phyloP scores from a whole-genome alignment of 2,113 vertebrate genomes.

The Hyaena hyaena region DNA sequence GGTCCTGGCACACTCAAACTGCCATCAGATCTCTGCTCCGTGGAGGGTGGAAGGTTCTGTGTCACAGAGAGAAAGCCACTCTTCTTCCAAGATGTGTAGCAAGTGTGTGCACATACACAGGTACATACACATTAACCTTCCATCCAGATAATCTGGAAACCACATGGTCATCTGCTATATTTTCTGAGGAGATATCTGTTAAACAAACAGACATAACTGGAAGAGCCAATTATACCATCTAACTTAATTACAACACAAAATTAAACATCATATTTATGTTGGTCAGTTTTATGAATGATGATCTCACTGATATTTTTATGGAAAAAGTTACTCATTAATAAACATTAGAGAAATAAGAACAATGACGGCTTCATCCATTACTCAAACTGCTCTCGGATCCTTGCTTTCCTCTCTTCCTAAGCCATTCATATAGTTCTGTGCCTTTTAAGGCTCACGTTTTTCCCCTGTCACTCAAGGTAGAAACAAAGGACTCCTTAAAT shows the following conservation, averaged over 20 bases:
- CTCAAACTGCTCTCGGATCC: constrained; percentile 25
- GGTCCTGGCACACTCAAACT: not conserved
- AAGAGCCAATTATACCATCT: not conserved
- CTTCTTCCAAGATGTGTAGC: not conserved
- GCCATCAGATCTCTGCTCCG: not conserved
- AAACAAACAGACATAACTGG: not conserved
- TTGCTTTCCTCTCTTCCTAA: constrained; percentile 44
- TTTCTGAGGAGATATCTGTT: constrained; percentile 37
- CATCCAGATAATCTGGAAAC: not conserved
- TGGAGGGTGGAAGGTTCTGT: not conserved
- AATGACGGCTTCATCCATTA: constrained; percentile 29
- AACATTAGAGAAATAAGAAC: not conserved
- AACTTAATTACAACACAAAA: constrained; percentile 53
- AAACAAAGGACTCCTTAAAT: constrained; percentile 34
- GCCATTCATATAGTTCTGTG: not conserved
- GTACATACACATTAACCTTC: not conserved
- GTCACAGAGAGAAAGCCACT: not conserved
- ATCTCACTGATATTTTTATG: constrained; percentile 29
- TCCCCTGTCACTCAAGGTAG: constrained; percentile 48
- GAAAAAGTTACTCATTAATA: constrained; percentile 62
- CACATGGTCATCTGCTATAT: not conserved
- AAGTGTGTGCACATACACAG: not conserved
- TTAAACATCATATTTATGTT: constrained; percentile 19
- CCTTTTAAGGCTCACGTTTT: constrained; percentile 42
- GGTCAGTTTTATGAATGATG: constrained; percentile 16